These are phyloP conservation scores for Esox niger DNA, from an alignment of 2,113 vertebrate species.

Conservation along the genomic window DNA sequence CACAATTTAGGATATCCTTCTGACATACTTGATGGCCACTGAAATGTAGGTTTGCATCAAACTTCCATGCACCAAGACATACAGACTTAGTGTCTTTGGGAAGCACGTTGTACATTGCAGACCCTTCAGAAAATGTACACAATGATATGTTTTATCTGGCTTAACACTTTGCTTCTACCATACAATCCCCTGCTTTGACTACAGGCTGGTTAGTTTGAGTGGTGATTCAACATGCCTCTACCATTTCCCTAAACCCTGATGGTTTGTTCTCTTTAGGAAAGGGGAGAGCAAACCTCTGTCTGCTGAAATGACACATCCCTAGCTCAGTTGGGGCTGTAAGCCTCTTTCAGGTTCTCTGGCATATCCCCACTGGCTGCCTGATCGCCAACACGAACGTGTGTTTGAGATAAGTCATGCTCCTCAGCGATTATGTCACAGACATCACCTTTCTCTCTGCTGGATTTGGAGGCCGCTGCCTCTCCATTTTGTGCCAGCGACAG, in stretches of 20 bases:
- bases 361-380: constrained; percentile 42
- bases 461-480: constrained; percentile 3
- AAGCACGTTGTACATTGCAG: no score
- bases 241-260: constrained; percentile 12
- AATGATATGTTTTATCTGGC: not conserved
- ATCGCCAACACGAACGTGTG: constrained; percentile 47
- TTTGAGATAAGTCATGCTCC: constrained; percentile 58
- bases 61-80: no score
- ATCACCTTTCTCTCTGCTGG: constrained; percentile 11
- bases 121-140: not conserved
- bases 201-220: constrained; percentile 3
- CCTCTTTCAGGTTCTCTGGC: constrained; percentile 49
- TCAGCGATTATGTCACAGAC: constrained; percentile 55
- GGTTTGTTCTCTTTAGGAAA: constrained; percentile 25
- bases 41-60: no score
- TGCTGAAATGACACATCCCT: constrained; percentile 56
- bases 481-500: not conserved
- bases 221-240: constrained; percentile 7
- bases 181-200: not conserved
- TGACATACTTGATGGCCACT: no score
- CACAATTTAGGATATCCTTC: no score
- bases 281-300: constrained; percentile 33
- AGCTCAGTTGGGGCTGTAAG: constrained; percentile 49
- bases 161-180: not conserved
- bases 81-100: no score